A percentile compares a stretch with the other conserved stretches of the same genome.
Evolutionary conservation across 2,888 invertebrate species (phyloP).

Genomic region (Megalurothrips usitatus): DNA sequence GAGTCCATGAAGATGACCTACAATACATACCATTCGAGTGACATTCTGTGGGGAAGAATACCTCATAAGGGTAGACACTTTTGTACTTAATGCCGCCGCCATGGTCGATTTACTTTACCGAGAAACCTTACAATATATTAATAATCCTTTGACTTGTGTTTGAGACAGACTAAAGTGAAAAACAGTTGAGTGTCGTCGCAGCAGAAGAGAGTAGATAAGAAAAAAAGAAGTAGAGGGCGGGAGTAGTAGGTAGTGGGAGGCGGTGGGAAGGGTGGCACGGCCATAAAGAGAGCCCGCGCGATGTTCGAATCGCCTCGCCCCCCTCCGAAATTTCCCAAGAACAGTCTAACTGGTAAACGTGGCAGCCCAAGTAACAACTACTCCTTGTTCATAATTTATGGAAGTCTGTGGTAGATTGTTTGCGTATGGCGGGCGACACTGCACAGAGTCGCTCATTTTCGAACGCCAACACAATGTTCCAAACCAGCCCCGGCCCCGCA

Average conservation of each 20-base stretch:
- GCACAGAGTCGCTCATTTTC: no score
- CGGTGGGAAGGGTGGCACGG: not conserved
- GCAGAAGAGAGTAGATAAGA: not conserved
- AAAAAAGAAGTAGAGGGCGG: not conserved
- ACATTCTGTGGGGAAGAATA: not conserved
- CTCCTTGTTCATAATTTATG: no score
- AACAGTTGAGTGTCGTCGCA: not conserved
- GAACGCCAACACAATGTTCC: no score
- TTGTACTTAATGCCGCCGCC: not conserved
- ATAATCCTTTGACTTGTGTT: not conserved
- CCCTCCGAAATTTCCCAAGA: no score
- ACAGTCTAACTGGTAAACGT: no score
- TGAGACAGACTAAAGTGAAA: slow-evolving; percentile 6
- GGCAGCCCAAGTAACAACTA: no score
- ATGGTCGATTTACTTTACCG: not conserved
- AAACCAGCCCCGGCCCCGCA: no score
- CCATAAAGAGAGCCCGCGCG: not conserved
- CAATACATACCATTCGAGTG: not conserved
- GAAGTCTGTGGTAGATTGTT: no score
- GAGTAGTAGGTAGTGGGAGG: not conserved
- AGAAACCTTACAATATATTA: not conserved
- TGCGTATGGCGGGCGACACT: no score
- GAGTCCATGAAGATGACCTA: no score
- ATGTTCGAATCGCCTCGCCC: no score
- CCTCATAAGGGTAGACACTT: not conserved